Evolutionary conservation across 2,797 vertebrate species (phyloP).

Genomic region (Amblyraja radiata): DNA sequence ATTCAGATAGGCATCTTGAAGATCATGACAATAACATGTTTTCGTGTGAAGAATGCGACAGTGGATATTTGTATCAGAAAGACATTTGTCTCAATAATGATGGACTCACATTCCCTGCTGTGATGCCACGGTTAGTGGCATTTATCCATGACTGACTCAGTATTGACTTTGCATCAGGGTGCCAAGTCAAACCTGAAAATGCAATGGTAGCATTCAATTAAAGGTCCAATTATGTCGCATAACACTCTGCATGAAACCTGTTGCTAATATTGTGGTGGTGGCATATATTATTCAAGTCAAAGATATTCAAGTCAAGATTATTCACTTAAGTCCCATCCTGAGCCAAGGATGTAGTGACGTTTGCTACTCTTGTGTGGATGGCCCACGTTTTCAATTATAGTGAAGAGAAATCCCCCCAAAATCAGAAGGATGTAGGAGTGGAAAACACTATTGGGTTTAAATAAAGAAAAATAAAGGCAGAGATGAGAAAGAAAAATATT

Average conservation of each 20-base stretch:
- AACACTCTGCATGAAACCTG: neutral
- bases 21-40: neutral
- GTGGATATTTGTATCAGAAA: neutral
- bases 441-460: neutral
- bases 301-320: neutral
- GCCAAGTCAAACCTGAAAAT: neutral
- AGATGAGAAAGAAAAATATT: neutral
- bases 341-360: neutral
- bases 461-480: neutral
- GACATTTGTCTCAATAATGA: neutral
- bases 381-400: neutral
- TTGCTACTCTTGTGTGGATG: neutral
- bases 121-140: neutral
- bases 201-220: neutral
- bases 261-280: neutral
- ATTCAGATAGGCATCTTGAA: neutral
- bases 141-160: slow-evolving; percentile 20
- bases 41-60: neutral
- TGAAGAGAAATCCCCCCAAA: neutral
- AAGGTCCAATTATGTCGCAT: neutral
- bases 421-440: too few species aligned
- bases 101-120: neutral
- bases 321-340: too few species aligned
- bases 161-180: neutral
- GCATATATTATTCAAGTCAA: slow-evolving; percentile 23